Percentiles rank a stretch among this genome's conserved stretches.
Evolutionary conservation across 1,140 invertebrate genomes (phyloP).

Genomic region (Daktulosphaira vitifoliae): DNA sequence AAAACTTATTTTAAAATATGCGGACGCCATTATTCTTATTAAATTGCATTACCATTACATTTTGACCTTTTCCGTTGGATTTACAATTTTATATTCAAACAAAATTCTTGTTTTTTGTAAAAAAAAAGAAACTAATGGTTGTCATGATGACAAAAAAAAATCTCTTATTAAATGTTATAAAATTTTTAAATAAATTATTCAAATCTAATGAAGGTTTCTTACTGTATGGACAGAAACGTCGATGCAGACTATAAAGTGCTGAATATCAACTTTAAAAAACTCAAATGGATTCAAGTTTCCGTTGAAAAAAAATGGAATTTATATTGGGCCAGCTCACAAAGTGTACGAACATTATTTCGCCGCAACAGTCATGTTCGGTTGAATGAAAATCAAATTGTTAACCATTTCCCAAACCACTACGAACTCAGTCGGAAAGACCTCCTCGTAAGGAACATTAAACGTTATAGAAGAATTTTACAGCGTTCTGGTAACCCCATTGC

Average conservation of each 20-base stretch:
- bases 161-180: too few relatives aligned
- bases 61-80: too few relatives aligned
- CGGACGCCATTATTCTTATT: too few relatives aligned
- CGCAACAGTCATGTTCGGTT: constrained; percentile 85
- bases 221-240: too few relatives aligned
- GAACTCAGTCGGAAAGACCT: constrained; percentile 90
- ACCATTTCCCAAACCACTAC: constrained; percentile 91
- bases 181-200: too few relatives aligned
- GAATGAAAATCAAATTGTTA: constrained; percentile 71
- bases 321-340: constrained; percentile 88
- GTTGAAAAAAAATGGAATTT: constrained; percentile 95
- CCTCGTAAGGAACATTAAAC: constrained; percentile 90
- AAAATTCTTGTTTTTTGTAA: too few relatives aligned
- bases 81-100: too few relatives aligned
- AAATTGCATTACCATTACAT: too few relatives aligned
- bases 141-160: too few relatives aligned
- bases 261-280: constrained; percentile 84
- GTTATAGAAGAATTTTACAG: constrained; percentile 84
- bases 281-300: constrained; percentile 82
- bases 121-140: too few relatives aligned
- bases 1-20: too few relatives aligned
- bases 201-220: constrained; percentile 57
- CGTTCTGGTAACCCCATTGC: constrained; percentile 55
- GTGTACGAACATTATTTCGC: constrained; percentile 81
- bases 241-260: constrained; percentile 94